A percentile compares a stretch with the other conserved stretches of the same genome.
phyloP scores from a whole-genome alignment of 1,140 invertebrate species.

The Magallana ariakensis region DNA sequence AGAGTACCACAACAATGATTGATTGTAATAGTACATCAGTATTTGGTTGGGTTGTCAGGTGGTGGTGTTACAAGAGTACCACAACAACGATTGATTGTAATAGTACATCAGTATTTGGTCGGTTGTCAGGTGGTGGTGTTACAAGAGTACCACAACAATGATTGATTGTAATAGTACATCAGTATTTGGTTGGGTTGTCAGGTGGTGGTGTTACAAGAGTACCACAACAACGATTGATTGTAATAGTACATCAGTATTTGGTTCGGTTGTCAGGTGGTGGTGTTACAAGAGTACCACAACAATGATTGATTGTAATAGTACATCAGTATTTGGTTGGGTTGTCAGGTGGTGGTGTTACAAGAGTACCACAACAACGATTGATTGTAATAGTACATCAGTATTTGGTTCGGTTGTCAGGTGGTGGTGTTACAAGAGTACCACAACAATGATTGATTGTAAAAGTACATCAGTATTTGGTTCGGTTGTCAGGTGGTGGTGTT shows the following conservation, averaged over 20 bases:
- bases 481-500: conserved; percentile 73
- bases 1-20: conserved; percentile 72
- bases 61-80: conserved; percentile 76
- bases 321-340: too few relatives aligned
- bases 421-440: conserved; percentile 76
- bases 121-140: conserved; percentile 73
- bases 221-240: conserved; percentile 66
- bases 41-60: conserved; percentile 62
- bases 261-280: conserved; percentile 68
- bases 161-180: too few relatives aligned
- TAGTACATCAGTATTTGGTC: too few relatives aligned
- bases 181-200: conserved; percentile 19
- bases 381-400: too few relatives aligned
- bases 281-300: conserved; percentile 78
- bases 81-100: conserved; percentile 63
- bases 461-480: too few relatives aligned
- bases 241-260: too few relatives aligned
- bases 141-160: conserved; percentile 76
- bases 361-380: conserved; percentile 71
- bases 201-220: conserved; percentile 78
- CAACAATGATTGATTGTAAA: conserved; percentile 60
- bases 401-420: conserved; percentile 62
- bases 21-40: too few relatives aligned
- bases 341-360: conserved; percentile 77
- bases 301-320: background rate